A percentile compares a stretch with the other conserved stretches of the same genome.
Conservation (phyloP, 2,113 vertebrate genomes). For the Andinoacara biseriatus region DNA sequence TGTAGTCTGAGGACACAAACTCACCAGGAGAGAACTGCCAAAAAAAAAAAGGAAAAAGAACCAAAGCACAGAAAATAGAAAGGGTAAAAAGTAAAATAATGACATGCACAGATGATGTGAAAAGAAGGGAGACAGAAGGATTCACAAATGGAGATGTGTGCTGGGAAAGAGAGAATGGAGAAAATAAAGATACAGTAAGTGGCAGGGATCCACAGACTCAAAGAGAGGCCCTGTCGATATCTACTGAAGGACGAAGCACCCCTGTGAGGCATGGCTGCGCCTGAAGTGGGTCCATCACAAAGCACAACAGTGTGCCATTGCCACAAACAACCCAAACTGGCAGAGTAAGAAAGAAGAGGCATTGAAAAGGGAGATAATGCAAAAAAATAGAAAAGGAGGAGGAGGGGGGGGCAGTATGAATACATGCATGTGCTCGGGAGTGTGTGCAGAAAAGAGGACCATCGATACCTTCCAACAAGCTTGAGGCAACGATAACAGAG, state of each 20-base stretch:
- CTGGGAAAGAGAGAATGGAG: conserved; percentile 22
- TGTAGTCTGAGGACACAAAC: conserved; percentile 12
- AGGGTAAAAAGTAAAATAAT: not conserved
- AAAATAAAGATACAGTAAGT: conserved; percentile 47
- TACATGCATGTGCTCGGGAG: not conserved
- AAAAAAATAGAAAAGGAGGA: not conserved
- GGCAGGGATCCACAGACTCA: conserved; percentile 42
- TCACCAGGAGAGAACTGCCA: not conserved
- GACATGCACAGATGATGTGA: not conserved
- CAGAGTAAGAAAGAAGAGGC: conserved; percentile 51
- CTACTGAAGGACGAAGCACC: conserved; percentile 48
- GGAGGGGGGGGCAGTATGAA: conserved; percentile 13
- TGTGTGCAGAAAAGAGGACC: not conserved
- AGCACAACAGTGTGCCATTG: conserved; percentile 52
- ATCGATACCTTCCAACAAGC: conserved; percentile 36
- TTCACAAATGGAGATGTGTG: conserved; percentile 2
- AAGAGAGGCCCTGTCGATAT: conserved; percentile 58
- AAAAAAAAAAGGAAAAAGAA: not conserved
- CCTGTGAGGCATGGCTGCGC: conserved; percentile 48
- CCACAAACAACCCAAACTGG: conserved; percentile 53
- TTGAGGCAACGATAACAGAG: conserved; percentile 18
- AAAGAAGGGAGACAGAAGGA: not conserved
- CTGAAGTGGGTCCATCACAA: conserved; percentile 45
- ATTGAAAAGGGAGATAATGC: conserved; percentile 51
- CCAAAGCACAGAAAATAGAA: not conserved